These are phyloP conservation scores for Malurus leucopterus DNA, from an alignment of 2,797 vertebrate genomes.

Conservation along the genomic window DNA sequence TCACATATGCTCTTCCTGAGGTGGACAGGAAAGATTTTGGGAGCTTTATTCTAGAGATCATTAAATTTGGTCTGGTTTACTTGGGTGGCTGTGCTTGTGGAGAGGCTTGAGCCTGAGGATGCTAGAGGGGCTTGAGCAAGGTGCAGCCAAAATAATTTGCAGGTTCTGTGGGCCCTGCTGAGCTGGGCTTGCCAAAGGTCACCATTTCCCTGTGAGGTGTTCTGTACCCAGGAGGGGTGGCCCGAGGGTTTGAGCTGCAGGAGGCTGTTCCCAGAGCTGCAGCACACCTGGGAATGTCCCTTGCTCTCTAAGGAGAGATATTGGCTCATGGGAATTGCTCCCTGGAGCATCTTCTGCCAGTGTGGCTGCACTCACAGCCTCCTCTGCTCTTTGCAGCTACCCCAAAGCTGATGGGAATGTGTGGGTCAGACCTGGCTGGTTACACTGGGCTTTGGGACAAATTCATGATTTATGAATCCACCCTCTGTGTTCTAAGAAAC, in stretches of 20 bases:
- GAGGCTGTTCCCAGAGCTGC: not conserved
- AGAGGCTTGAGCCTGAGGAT: not conserved
- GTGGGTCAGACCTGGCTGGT: not conserved
- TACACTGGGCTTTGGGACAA: not conserved
- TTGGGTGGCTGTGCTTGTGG: not conserved
- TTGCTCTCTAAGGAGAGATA: not conserved
- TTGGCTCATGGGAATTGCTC: not conserved
- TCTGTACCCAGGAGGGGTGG: not conserved
- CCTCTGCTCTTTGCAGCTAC: not conserved
- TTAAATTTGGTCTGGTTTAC: not conserved
- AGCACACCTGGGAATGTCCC: not conserved
- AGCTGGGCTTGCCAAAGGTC: not conserved
- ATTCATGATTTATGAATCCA: not conserved
- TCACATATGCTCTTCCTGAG: not conserved
- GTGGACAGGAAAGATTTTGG: not conserved
- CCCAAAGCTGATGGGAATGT: not conserved
- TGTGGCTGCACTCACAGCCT: not conserved
- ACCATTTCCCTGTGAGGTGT: accelerated
- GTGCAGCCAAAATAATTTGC: not conserved
- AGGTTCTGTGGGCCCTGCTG: not conserved
- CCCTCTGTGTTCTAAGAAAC: not conserved
- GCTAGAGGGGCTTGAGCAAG: not conserved
- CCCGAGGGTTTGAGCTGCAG: not conserved
- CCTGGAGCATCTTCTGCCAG: not conserved
- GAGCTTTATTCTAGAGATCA: not conserved